phyloP scores from a whole-genome alignment of 2,888 invertebrate species.

The Drosophila kuntzei region DNA sequence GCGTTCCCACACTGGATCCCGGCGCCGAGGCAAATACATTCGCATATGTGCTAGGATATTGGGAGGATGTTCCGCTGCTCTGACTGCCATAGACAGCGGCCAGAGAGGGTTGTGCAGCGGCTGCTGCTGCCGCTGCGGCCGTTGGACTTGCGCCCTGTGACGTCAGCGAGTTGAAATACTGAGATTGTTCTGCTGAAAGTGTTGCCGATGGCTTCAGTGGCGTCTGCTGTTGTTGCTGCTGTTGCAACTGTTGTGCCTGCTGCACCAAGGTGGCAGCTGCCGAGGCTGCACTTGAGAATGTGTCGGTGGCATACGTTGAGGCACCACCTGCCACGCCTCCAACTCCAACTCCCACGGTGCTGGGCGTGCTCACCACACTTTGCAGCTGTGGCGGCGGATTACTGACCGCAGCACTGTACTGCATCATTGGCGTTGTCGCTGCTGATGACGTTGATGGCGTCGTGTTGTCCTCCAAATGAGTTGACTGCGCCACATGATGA shows the following conservation, averaged over 20 bases:
- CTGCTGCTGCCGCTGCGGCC: conserved; percentile 54
- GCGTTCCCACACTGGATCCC: conserved; percentile 63
- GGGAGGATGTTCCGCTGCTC: conserved; percentile 41
- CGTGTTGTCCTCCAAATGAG: conserved; percentile 78
- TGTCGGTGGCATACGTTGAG: conserved; percentile 64
- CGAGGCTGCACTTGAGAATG: conserved; percentile 81
- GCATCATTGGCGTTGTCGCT: conserved; percentile 78
- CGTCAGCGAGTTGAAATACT: conserved; percentile 87
- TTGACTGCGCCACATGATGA: conserved; percentile 82
- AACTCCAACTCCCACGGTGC: conserved; percentile 23
- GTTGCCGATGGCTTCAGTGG: conserved; percentile 87
- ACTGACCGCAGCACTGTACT: conserved; percentile 83
- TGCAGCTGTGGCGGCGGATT: conserved; percentile 75
- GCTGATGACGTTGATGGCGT: conserved; percentile 58
- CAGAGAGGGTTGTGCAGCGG: conserved; percentile 56
- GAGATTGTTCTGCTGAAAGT: conserved; percentile 88
- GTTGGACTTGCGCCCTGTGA: conserved; percentile 80
- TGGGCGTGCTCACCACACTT: conserved; percentile 56
- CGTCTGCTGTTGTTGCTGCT: conserved; percentile 85
- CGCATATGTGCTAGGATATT: conserved; percentile 84
- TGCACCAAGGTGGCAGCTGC: conserved; percentile 82
- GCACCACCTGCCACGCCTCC: conserved; percentile 35
- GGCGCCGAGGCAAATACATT: conserved; percentile 83
- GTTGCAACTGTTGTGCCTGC: conserved; percentile 82
- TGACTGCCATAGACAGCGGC: conserved; percentile 57